Evolutionary conservation across 2,797 vertebrate genomes (phyloP), one percentile per base, ranked within the genome.

Genomic region (Hoplostethus mediterraneus): DNA sequence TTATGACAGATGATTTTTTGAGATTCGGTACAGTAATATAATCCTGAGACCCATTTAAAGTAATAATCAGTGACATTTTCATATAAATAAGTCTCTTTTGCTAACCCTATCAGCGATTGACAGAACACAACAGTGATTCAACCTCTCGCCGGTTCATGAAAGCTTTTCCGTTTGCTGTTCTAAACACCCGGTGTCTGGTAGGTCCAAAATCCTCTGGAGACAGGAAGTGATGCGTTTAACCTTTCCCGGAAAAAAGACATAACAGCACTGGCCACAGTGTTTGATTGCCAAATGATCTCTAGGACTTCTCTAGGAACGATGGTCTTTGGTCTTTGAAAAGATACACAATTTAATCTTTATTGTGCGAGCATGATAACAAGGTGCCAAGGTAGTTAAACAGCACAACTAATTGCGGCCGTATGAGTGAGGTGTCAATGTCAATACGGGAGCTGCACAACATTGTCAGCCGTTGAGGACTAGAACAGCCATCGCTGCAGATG

Each of bases 401-500:
- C 31, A 42, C 48, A 51, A 51, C 65, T 12, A 42, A 11, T 83
- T 66, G 81, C 63, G 54, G 59, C 84, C 83, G 63, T 5, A 55
- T 56, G 63, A 76, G 64, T 83, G 13, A 6, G 75, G 83, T 73
- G 82, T 77, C 76, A 42, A 2, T 55, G 64, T 87, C 73, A 58
- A 71, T 75, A 56, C 8, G 56, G 38, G 59, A 57, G 59, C 67
- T 5, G 75, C 33, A 40, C 61, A 12, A 17, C 60, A 49, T 11
- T 21, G 71, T 79, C 79, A 47, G 63, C 59, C 65, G 66, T 14
- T 21, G 66, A 66, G 42, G 63, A 71, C 44, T 8, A 1, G 67
- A 80, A 75, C 45, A 36, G 58, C 55, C 51, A 65, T 75, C 54
- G 21, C 68, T 73, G 73, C 87, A 91, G 82, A 91, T 87, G 89